phyloP scores from a whole-genome alignment of 2,797 vertebrate species.

The Gouania willdenowi region DNA sequence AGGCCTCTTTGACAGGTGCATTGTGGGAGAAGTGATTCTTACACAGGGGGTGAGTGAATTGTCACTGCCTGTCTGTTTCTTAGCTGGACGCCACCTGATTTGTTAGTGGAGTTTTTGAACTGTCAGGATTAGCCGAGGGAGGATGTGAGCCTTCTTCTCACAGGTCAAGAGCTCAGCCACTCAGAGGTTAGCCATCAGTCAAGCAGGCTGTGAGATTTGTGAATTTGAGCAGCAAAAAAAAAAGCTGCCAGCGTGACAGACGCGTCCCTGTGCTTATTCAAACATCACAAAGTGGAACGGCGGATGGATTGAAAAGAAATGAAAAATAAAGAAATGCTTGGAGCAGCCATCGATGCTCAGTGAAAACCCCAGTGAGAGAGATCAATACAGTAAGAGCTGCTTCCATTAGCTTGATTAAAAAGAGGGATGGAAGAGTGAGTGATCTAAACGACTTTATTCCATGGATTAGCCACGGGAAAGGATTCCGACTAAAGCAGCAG shows the following conservation, averaged over 20 bases:
- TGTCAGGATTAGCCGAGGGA: constrained; percentile 80
- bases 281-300: constrained; percentile 17
- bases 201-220: constrained; percentile 71
- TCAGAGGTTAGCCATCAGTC: constrained; percentile 80
- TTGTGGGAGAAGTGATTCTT: constrained; percentile 97
- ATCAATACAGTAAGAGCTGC: constrained; percentile 89
- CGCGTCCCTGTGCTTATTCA: constrained; percentile 43
- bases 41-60: constrained; percentile 94
- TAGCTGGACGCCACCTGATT: constrained; percentile 90
- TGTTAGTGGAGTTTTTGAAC: constrained; percentile 91
- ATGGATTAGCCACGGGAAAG: constrained; percentile 83
- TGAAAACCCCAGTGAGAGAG: constrained; percentile 77
- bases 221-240: constrained; percentile 67
- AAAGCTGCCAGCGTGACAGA: constrained; percentile 70
- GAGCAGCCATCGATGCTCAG: constrained; percentile 78
- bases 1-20: constrained; percentile 96
- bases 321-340: constrained; percentile 56
- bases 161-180: constrained; percentile 82
- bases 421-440: constrained; percentile 50
- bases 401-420: constrained; percentile 93
- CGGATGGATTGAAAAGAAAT: not conserved
- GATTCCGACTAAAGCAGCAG: constrained; percentile 14
- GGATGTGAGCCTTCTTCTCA: constrained; percentile 83
- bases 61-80: constrained; percentile 95
- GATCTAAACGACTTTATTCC: constrained; percentile 83